A percentile compares a stretch with the other conserved stretches of the same genome.
phyloP scores from a whole-genome alignment of 2,888 invertebrate species.

The Erebia epiphron region DNA sequence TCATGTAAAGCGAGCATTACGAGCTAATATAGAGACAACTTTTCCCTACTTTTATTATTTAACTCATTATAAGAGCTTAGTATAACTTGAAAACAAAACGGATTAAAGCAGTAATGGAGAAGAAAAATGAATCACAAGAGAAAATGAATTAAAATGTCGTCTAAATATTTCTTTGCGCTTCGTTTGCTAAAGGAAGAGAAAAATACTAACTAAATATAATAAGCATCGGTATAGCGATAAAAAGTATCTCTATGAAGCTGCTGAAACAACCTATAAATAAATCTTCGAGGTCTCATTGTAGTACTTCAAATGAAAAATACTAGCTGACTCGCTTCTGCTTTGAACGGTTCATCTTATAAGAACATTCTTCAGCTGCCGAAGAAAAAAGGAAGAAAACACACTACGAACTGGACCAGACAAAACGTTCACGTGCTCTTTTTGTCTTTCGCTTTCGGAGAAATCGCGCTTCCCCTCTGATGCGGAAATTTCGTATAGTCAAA shows the following conservation, averaged over 20 bases:
- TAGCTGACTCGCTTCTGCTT: too few relatives aligned
- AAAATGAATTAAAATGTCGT: conserved; percentile 18
- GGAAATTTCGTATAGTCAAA: too few relatives aligned
- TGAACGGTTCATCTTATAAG: too few relatives aligned
- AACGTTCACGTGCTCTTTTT: too few relatives aligned
- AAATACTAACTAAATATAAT: conserved; percentile 3
- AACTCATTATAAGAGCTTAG: not conserved
- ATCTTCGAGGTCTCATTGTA: too few relatives aligned
- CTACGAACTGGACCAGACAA: too few relatives aligned
- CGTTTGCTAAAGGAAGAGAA: conserved; percentile 21
- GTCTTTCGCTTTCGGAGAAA: too few relatives aligned
- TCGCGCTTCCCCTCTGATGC: too few relatives aligned
- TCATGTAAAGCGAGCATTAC: too few relatives aligned
- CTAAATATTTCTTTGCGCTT: conserved; percentile 26
- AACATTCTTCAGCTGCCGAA: too few relatives aligned
- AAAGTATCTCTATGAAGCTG: conserved; percentile 1
- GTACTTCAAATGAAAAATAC: too few relatives aligned
- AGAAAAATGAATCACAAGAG: conserved; percentile 11
- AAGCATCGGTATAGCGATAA: conserved; percentile 1
- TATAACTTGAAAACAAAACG: conserved; percentile 1
- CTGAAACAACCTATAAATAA: not conserved
- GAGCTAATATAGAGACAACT: not conserved
- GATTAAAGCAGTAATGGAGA: conserved; percentile 7
- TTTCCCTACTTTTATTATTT: not conserved
- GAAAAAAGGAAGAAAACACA: too few relatives aligned